A percentile compares a stretch with the other conserved stretches of the same genome.
Conservation (phyloP, 1,140 invertebrate genomes). For the Sitophilus oryzae region DNA sequence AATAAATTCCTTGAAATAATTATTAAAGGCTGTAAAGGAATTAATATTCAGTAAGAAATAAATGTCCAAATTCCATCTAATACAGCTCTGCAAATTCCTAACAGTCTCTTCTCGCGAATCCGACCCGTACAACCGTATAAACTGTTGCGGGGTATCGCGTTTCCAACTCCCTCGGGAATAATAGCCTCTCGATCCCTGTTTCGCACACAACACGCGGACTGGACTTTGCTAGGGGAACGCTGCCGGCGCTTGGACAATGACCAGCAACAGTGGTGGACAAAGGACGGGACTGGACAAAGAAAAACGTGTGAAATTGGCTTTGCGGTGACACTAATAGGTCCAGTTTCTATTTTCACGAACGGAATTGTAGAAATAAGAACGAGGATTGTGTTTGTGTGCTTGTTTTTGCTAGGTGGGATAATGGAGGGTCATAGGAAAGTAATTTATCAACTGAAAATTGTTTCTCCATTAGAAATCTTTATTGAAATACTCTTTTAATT, state of each 20-base stretch:
- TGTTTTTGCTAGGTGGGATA: too few relatives aligned
- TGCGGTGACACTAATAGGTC: slow-evolving; percentile 30
- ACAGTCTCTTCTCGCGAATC: slow-evolving; percentile 21
- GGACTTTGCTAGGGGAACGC: too few relatives aligned
- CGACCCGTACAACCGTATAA: slow-evolving; percentile 26
- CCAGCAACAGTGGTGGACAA: background rate
- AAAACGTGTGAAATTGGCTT: slow-evolving; percentile 34
- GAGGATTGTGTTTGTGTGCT: slow-evolving; percentile 8
- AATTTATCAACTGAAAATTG: slow-evolving; percentile 1
- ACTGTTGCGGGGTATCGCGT: slow-evolving; percentile 28
- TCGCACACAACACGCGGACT: slow-evolving; percentile 16
- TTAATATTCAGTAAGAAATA: too few relatives aligned
- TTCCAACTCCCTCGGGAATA: background rate
- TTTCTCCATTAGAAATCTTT: too few relatives aligned
- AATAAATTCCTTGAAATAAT: too few relatives aligned
- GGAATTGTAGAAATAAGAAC: too few relatives aligned
- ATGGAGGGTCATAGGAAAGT: slow-evolving; percentile 5
- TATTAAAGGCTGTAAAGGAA: too few relatives aligned
- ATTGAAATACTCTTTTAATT: too few relatives aligned
- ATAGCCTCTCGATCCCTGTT: slow-evolving; percentile 7
- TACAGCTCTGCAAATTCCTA: slow-evolving; percentile 8
- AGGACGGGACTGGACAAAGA: slow-evolving; percentile 15
- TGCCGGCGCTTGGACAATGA: slow-evolving; percentile 9
- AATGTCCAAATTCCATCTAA: slow-evolving; percentile 11
- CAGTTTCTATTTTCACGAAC: slow-evolving; percentile 12